A percentile compares a stretch with the other conserved stretches of the same genome.
phyloP scores from a whole-genome alignment of 30 jellyfish, hydroid and myxozoan species.

The Aurelia sp. region DNA sequence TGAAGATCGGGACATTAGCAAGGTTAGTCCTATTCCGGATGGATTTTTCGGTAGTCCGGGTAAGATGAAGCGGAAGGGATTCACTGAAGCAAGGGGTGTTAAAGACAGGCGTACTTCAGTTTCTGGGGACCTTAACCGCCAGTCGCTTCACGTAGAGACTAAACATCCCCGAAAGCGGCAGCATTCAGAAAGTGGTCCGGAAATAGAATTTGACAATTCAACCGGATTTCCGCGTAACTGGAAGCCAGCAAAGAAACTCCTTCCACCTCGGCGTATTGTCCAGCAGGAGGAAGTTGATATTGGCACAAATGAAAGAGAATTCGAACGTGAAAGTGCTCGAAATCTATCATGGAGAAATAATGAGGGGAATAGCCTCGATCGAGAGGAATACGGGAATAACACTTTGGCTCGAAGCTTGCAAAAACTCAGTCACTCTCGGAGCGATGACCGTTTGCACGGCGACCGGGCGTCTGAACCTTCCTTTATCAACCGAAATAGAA shows the following conservation, averaged over 20 bases:
- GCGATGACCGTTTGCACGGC: not conserved
- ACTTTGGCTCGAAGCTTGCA: not conserved
- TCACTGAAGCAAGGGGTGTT: not conserved
- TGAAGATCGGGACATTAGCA: not conserved
- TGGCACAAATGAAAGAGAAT: not conserved
- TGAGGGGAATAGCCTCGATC: not conserved
- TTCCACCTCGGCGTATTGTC: too few species aligned
- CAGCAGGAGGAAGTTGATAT: too few species aligned
- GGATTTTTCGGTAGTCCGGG: conserved; percentile 27
- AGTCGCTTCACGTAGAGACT: not conserved
- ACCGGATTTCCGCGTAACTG: conserved; percentile 9
- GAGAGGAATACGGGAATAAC: not conserved
- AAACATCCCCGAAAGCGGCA: not conserved
- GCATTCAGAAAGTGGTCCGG: not conserved
- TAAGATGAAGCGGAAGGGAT: not conserved
- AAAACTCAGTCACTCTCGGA: not conserved
- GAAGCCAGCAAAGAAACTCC: not conserved
- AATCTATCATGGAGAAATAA: not conserved
- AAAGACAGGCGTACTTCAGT: not conserved
- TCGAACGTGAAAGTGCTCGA: not conserved
- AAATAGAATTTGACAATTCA: not conserved
- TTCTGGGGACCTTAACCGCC: not conserved
- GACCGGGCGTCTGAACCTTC: too few species aligned
- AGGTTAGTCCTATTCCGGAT: conserved; percentile 6
- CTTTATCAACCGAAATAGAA: too few species aligned